Conservation (phyloP, 2,797 vertebrate genomes). For the Enteromius fasciolatus region DNA sequence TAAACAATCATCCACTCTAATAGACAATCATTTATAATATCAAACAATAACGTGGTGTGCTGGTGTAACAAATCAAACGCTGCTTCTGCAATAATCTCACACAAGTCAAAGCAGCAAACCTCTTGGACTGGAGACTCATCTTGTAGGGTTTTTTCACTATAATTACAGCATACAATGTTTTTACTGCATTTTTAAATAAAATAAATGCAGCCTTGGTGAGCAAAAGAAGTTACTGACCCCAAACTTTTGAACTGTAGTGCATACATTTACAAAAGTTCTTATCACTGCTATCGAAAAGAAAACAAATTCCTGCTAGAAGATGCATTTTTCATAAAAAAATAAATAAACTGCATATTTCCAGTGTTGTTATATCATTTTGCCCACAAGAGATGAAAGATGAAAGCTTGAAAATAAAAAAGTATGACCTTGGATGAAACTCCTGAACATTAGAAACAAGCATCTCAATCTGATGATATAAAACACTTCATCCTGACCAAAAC, state of each 20-base stretch:
- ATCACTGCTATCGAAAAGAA: not conserved
- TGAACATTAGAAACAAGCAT: not conserved
- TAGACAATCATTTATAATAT: slow-evolving; percentile 32
- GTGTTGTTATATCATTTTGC: not conserved
- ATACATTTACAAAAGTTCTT: not conserved
- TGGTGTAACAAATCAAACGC: slow-evolving; percentile 30
- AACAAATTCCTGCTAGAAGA: not conserved
- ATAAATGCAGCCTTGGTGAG: not conserved
- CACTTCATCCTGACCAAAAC: not conserved
- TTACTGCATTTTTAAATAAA: not conserved
- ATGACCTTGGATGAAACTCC: not conserved
- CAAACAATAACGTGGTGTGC: slow-evolving; percentile 7
- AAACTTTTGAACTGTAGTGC: not conserved
- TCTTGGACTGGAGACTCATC: not conserved
- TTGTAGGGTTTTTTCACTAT: not conserved
- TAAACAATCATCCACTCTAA: slow-evolving; percentile 35
- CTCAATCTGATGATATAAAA: not conserved
- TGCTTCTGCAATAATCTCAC: not conserved
- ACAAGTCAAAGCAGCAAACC: not conserved
- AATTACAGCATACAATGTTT: not conserved
- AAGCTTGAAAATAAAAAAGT: not conserved
- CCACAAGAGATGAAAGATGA: not conserved
- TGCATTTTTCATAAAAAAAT: not conserved
- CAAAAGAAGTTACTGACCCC: not conserved
- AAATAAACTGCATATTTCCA: not conserved